These are phyloP conservation scores for Sycobia sp. DNA, from an alignment of 1,140 invertebrate species.

Conservation along the genomic window DNA sequence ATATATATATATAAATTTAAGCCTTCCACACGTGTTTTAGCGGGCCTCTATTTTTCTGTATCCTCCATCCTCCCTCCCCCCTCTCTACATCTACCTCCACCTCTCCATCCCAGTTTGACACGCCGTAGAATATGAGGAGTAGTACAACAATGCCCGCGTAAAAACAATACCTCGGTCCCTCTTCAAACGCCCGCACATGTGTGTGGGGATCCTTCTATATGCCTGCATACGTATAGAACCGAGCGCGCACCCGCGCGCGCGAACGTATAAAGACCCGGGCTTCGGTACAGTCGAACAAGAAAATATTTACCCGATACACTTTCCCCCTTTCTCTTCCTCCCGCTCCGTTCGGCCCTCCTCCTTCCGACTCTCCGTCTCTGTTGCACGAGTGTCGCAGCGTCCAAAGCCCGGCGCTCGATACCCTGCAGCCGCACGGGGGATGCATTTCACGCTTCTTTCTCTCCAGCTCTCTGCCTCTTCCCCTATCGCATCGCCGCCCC, in stretches of 20 bases:
- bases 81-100: too few species aligned
- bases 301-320: conserved; percentile 23
- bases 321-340: background rate
- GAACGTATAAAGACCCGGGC: background rate
- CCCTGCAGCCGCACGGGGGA: too few species aligned
- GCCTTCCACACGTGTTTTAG: conserved; percentile 2
- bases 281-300: background rate
- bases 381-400: too few species aligned
- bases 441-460: background rate
- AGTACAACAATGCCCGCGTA: conserved; percentile 37
- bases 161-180: conserved; percentile 47
- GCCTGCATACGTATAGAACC: conserved; percentile 20
- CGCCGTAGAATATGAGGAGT: conserved; percentile 33
- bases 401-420: too few species aligned
- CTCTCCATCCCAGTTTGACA: too few species aligned
- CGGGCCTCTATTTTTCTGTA: too few species aligned
- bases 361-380: too few species aligned
- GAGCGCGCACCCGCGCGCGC: background rate
- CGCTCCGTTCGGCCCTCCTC: background rate
- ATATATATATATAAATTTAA: too few species aligned
- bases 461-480: too few species aligned
- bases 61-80: conserved; percentile 42
- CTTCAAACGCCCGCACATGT: too few species aligned
- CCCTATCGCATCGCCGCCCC: too few species aligned
- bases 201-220: conserved; percentile 37